Conservation (phyloP, 2,888 invertebrate genomes). For the Rhopalosiphum nymphaeae region DNA sequence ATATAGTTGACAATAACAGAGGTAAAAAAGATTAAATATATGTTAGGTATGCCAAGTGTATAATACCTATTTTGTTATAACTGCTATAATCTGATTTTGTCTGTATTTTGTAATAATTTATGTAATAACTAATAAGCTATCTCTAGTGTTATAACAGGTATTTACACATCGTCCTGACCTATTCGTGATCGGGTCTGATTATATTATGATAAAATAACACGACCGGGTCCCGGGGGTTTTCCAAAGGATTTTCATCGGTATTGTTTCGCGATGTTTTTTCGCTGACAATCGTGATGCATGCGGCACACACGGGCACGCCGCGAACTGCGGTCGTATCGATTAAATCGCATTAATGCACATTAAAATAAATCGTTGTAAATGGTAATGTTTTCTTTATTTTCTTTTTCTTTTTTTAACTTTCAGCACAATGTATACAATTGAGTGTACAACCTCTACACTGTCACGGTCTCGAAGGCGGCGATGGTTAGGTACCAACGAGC, state of each 20-base stretch:
- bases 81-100: not conserved
- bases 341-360: slow-evolving; percentile 15
- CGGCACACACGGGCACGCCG: not conserved
- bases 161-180: not conserved
- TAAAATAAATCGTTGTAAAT: slow-evolving; percentile 25
- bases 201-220: not conserved
- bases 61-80: too few relatives aligned
- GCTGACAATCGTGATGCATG: not conserved
- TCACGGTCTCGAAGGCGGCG: slow-evolving; percentile 42
- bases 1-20: not conserved
- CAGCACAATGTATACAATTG: not conserved
- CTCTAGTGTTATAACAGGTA: not conserved
- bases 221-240: not conserved
- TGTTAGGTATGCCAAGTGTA: too few relatives aligned
- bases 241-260: not conserved
- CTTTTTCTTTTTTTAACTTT: slow-evolving; percentile 4
- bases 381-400: slow-evolving; percentile 22
- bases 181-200: not conserved
- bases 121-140: not conserved
- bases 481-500: not conserved
- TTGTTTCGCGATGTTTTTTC: not conserved
- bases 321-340: not conserved
- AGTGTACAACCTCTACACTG: not conserved
- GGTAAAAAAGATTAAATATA: too few relatives aligned
- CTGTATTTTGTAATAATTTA: not conserved